These are phyloP conservation scores for Nasonia longicornis DNA, from an alignment of 1,140 invertebrate species.

Conservation along the genomic window DNA sequence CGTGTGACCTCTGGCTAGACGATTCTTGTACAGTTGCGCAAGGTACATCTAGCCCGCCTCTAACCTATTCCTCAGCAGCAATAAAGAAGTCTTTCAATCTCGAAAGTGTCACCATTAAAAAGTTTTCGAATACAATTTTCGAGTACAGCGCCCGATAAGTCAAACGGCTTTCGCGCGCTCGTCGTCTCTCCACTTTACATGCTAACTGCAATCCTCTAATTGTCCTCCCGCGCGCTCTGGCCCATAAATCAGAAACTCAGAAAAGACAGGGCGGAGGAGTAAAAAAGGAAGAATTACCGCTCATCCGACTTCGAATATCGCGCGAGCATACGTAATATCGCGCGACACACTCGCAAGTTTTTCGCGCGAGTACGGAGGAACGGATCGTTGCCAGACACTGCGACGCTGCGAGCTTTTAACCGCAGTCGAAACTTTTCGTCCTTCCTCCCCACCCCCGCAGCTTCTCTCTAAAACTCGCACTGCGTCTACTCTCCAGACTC, in stretches of 20 bases:
- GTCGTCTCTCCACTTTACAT: conserved; percentile 7
- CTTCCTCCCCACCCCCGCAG: neutral
- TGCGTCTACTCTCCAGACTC: neutral
- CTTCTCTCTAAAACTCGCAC: neutral
- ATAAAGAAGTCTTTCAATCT: conserved; percentile 6
- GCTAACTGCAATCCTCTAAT: conserved; percentile 31
- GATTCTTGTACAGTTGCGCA: no score
- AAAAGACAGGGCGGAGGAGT: neutral
- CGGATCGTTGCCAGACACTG: conserved; percentile 11
- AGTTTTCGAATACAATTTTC: conserved; percentile 32
- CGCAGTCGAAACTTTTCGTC: conserved; percentile 27
- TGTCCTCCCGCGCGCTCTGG: neutral
- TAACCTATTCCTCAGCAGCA: neutral
- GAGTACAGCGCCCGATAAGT: conserved; percentile 27
- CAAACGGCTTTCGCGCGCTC: conserved; percentile 2
- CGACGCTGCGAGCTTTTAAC: conserved; percentile 20
- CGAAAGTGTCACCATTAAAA: conserved; percentile 37
- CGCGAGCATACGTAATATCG: conserved; percentile 12
- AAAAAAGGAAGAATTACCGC: neutral
- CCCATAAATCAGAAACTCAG: conserved; percentile 33
- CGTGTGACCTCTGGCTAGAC: no score
- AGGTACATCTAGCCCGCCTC: neutral
- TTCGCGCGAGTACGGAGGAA: neutral
- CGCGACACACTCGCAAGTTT: neutral
- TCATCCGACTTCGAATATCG: conserved; percentile 8